Evolutionary conservation across 2,888 invertebrate genomes (phyloP).

Genomic region (Brassicogethes aeneus): DNA sequence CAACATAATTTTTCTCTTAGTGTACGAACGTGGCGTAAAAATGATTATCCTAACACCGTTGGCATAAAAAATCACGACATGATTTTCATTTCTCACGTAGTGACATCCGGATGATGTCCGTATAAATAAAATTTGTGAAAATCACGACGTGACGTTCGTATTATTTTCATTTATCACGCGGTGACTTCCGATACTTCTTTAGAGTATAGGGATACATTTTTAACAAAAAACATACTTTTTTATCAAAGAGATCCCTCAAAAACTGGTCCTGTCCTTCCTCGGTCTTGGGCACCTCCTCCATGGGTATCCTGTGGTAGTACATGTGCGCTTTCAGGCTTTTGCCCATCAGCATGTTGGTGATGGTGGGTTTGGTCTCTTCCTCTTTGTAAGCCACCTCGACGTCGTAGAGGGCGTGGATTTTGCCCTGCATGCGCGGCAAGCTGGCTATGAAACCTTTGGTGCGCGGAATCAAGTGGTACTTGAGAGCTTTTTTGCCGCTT

Average conservation of each 20-base stretch:
- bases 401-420: conserved; percentile 77
- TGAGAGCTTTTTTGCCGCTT: conserved; percentile 74
- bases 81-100: too few relatives aligned
- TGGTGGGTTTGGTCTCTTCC: conserved; percentile 62
- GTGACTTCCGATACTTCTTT: too few relatives aligned
- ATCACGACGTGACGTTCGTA: too few relatives aligned
- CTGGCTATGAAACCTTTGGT: conserved; percentile 91
- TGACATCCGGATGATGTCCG: too few relatives aligned
- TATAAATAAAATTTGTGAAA: too few relatives aligned
- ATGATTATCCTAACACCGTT: too few relatives aligned
- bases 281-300: conserved; percentile 69
- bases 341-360: conserved; percentile 68
- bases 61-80: too few relatives aligned
- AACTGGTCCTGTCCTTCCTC: conserved; percentile 68
- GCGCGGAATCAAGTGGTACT: conserved; percentile 87
- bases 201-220: not conserved
- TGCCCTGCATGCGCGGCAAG: conserved; percentile 69
- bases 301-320: conserved; percentile 71
- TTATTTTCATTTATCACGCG: too few relatives aligned
- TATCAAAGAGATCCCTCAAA: conserved; percentile 72
- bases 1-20: too few relatives aligned
- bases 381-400: conserved; percentile 65
- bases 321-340: conserved; percentile 64
- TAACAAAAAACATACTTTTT: conserved; percentile 56
- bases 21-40: too few relatives aligned